Base-by-base conservation (phyloP, 2,888 invertebrate genomes). In the Synanthedon vespiformis region DNA sequence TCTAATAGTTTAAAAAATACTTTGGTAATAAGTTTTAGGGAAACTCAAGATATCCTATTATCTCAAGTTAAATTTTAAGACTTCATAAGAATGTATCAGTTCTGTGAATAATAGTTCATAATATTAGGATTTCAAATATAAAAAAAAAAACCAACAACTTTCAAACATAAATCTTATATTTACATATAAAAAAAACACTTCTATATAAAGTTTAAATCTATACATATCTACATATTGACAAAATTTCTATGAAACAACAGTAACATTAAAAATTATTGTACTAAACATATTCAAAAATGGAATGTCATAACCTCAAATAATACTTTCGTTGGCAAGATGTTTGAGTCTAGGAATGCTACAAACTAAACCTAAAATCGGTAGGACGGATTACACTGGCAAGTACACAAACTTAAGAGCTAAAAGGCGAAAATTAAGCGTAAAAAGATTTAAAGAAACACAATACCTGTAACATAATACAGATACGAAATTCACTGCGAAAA, bases 291-390 rank as follows among this genome's bases (percentile, higher is more conserved):
- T 34, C 34, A 34, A 34, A 34, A 34, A 8, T 34, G 34, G 34
- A 34, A 50, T 16, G n/a, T 48, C 16, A 50, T n/a, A 48, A 34
- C 34, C 34, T 34, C 14, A 14, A 55, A 60, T 78, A 86, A 87
- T 87, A 87, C 86, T 85, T 69, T 71, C 50, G 57, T 63, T 61
- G 86, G 86, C 72, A 84, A 86, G 84, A 85, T 84, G 80, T 65
- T 56, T 58, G 10, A 48, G 11, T 11, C 48, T 48, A 62, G 57
- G 34, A 34, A 34, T 34, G 34, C 34, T 34, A 56, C 54, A 47
- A 55, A 56, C 53, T 56, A 58, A 66, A 53, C 61, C 71, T 34
- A 34, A 69, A 66, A 62, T 77, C 74, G 80, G 79, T 65, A 83
- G 86, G 86, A 86, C 85, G 86, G 85, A 83, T 71, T 65, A 69